phyloP scores from a whole-genome alignment of 2,113 vertebrate genomes.

The Sinocyclocheilus anshuiensis region DNA sequence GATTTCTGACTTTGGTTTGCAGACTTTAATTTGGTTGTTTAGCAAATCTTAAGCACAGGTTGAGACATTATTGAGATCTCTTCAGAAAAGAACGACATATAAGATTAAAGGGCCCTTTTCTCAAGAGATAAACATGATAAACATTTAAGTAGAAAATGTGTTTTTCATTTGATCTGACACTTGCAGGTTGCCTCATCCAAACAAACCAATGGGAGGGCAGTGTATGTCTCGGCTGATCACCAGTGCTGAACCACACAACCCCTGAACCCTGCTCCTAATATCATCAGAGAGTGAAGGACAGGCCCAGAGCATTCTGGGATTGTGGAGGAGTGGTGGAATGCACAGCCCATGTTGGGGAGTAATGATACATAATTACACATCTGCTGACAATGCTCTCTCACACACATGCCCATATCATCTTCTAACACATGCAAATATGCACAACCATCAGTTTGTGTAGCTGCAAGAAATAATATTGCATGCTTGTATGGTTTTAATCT shows the following conservation, averaged over 20 bases:
- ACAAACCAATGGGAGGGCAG: background rate
- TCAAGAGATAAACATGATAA: too few relatives aligned
- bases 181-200: background rate
- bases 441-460: background rate
- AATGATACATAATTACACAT: conserved; percentile 51
- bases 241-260: conserved; percentile 1
- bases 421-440: conserved; percentile 21
- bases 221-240: background rate
- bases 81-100: background rate
- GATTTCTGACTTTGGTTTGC: too few relatives aligned
- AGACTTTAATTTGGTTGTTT: background rate
- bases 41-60: background rate
- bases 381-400: conserved; percentile 5
- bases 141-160: too few relatives aligned
- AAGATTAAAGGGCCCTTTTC: too few relatives aligned
- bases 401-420: conserved; percentile 14
- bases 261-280: background rate
- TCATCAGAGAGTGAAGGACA: background rate
- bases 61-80: background rate
- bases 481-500: background rate
- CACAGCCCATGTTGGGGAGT: conserved; percentile 34
- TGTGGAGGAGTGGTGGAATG: conserved; percentile 50
- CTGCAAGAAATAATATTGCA: background rate
- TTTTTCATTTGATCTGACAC: background rate
- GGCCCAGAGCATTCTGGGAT: conserved; percentile 22